Evolutionary conservation across 92 coral and sea anemone genomes (phyloP), one percentile per base, ranked within the genome.

Genomic region (Parazoanthus darwini): DNA sequence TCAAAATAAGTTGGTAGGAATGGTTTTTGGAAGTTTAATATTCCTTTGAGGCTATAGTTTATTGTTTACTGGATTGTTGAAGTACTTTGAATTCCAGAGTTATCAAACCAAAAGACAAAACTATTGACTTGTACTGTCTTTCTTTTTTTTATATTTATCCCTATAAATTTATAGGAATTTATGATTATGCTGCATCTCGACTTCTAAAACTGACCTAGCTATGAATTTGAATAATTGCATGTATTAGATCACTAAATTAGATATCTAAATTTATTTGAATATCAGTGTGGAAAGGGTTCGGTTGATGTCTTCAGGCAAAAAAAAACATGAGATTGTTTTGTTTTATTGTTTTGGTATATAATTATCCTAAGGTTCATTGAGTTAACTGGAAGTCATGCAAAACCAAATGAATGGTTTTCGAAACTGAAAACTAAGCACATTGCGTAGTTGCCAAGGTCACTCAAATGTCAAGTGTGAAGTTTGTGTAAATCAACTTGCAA

Each of bases 61-160:
- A 76, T 6, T 76, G 79, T 76, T 76, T 39, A 76, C 39, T 76
- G 4, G 25, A 76, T 76, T 38, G 16, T 76, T 76, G 50, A 76
- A 44, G 39, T 39, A 2, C 39, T 76, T 76, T 76, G 16, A 10
- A 39, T 76, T 76, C 48, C 25, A 76, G 70, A 16, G 26, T 76
- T 25, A 44, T 42, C 46, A 44, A 76, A 74, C 46, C 15, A 18
- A 22, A 74, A 22, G 6, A 0, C 16, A 26, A 9, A 63, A 63
- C 5, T 63, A 26, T 3, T n/a, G n/a, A n/a, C n/a, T n/a, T 63
- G 26, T 63, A 63, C 26, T 22, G 26, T 63, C 25, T 20, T 35
- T 22, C 39, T 74, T 37, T 1, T 23, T 29, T 29, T 29, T n/a
- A n/a, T n/a, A 29, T 29, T 0, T 0, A 29, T 29, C 33, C 33